Evolutionary conservation across 2,888 invertebrate species (phyloP), one percentile per base, ranked within the genome.

Genomic region (Metacarcinus magister): DNA sequence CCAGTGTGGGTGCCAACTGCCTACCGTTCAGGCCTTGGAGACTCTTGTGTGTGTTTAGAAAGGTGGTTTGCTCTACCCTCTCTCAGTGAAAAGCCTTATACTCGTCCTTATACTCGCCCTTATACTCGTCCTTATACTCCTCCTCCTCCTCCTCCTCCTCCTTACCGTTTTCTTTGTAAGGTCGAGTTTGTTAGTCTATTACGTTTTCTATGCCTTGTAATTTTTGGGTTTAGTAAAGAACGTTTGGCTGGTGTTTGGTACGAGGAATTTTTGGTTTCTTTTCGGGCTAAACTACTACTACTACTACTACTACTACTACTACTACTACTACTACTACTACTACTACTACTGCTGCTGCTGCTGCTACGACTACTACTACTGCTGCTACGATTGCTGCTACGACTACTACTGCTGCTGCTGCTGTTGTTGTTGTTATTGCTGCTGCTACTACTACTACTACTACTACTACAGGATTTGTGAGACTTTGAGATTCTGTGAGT

Each of bases 281-380:
- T n/a, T n/a, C n/a, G n/a, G n/a, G n/a, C n/a, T n/a, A n/a, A n/a
- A n/a, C n/a, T n/a, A n/a, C n/a, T n/a, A n/a, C n/a, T 46, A 7
- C 46, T 46, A 4, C 46, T 7, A 7, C 10, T 60, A 19, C 16
- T 10, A 5, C 19, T 60, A 19, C 60, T 60, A 60, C 19, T 60
- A 32, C 32, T 32, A 82, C 82, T 32, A 82, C 32, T 32, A 82
- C 32, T 5, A 82, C 82, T 82, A 82, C 82, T 82, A 82, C 82
- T 82, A 82, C 82, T 82, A 82, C 82, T 82, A 82, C 82, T 82
- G 32, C 82, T 82, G 32, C 82, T 75, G 28, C 28, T 28, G 28
- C 28, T 75, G 28, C 75, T 75, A 75, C 75, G n/a, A 75, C 75
- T 28, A 75, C 75, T 28, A 75, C 75, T 75, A 75, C 75, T 28